Percentiles rank a stretch among this genome's conserved stretches.
Conservation (phyloP, 2,113 vertebrate genomes). For the Leuciscus idus region DNA sequence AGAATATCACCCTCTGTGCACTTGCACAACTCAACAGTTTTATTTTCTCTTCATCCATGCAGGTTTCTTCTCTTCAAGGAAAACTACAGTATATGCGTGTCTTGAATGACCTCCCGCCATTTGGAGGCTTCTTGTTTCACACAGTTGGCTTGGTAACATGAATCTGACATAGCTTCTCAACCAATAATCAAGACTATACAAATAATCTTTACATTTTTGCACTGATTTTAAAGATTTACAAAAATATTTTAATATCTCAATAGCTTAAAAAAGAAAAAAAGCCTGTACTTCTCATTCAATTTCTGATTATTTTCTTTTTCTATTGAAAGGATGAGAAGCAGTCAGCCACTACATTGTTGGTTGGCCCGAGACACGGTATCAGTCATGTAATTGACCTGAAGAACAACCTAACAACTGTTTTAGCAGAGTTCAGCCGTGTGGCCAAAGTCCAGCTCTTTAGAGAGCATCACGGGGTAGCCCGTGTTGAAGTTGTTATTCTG, state of each 20-base stretch:
- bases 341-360: constrained; percentile 90
- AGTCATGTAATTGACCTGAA: constrained; percentile 98
- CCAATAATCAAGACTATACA: background rate
- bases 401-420: constrained; percentile 97
- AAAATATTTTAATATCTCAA: background rate
- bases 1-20: background rate
- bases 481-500: constrained; percentile 93
- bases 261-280: background rate
- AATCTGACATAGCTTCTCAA: background rate
- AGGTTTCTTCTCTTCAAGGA: constrained; percentile 93
- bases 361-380: constrained; percentile 96
- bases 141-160: constrained; percentile 92
- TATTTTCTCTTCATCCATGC: background rate
- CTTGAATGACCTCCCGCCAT: constrained; percentile 95
- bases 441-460: constrained; percentile 95
- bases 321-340: constrained; percentile 89
- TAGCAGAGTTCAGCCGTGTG: constrained; percentile 94
- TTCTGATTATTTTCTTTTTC: background rate
- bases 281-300: background rate
- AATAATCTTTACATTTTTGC: background rate
- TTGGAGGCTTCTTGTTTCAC: constrained; percentile 94
- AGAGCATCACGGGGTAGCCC: constrained; percentile 94
- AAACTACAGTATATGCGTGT: constrained; percentile 97
- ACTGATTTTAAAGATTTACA: background rate
- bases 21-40: background rate